A percentile compares a stretch with the other conserved stretches of the same genome.
phyloP scores from a whole-genome alignment of 2,888 invertebrate genomes.

The Furcula furcula region DNA sequence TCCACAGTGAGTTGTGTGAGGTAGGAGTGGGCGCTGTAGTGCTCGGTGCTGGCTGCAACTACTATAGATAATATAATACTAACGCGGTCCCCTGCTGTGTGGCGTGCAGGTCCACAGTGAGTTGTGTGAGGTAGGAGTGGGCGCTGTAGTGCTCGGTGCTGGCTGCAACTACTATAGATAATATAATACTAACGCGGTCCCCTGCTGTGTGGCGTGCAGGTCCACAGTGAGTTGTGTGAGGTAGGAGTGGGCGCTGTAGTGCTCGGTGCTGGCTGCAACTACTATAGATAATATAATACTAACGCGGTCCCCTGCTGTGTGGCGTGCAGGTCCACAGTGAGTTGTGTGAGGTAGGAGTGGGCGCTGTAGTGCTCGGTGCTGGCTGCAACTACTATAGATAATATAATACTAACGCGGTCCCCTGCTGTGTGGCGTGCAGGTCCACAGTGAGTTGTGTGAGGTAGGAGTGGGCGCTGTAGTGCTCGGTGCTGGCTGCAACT shows the following conservation, averaged over 20 bases:
- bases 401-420: slow-evolving; percentile 52
- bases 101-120: slow-evolving; percentile 74
- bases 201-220: slow-evolving; percentile 59
- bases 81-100: slow-evolving; percentile 57
- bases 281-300: too few species aligned
- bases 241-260: slow-evolving; percentile 70
- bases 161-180: too few species aligned
- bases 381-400: too few species aligned
- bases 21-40: slow-evolving; percentile 70
- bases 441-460: slow-evolving; percentile 81
- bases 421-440: slow-evolving; percentile 59
- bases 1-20: slow-evolving; percentile 81
- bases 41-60: too few species aligned
- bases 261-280: too few species aligned
- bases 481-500: too few species aligned
- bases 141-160: too few species aligned
- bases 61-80: too few species aligned
- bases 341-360: slow-evolving; percentile 79
- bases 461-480: slow-evolving; percentile 70
- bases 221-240: slow-evolving; percentile 81
- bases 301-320: slow-evolving; percentile 57
- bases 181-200: slow-evolving; percentile 52
- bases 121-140: slow-evolving; percentile 79
- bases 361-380: too few species aligned
- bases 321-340: slow-evolving; percentile 74